phyloP scores from a whole-genome alignment of 2,113 vertebrate genomes.

The Dasyornis broadbenti region DNA sequence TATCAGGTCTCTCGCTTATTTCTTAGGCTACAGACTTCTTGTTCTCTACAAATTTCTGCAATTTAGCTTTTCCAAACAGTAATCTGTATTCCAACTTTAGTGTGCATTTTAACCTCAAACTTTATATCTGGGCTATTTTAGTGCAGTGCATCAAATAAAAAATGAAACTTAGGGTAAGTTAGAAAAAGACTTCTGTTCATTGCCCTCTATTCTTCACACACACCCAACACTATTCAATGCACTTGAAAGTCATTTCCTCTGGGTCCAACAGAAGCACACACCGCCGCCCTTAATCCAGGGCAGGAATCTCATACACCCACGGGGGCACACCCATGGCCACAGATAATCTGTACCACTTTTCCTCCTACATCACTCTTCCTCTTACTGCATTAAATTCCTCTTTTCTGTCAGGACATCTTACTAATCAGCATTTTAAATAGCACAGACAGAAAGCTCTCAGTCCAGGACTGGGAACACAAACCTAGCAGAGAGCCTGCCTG shows the following conservation, averaged over 20 bases:
- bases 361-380: background rate
- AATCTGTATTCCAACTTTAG: background rate
- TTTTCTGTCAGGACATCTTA: background rate
- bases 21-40: background rate
- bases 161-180: background rate
- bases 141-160: background rate
- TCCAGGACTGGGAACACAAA: background rate
- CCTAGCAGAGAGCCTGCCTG: background rate
- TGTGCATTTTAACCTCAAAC: background rate
- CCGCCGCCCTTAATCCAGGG: background rate
- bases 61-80: background rate
- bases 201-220: background rate
- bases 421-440: background rate
- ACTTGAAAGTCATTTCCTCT: background rate
- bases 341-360: background rate
- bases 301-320: background rate
- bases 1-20: background rate
- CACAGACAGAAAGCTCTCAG: background rate
- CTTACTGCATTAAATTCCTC: background rate
- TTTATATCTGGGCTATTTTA: background rate
- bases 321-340: background rate
- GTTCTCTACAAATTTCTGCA: background rate
- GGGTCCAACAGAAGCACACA: background rate
- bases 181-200: background rate
- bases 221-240: background rate